Evolutionary conservation across 2,888 invertebrate species (phyloP), one percentile per base, ranked within the genome.

Genomic region (Acleris emargana): DNA sequence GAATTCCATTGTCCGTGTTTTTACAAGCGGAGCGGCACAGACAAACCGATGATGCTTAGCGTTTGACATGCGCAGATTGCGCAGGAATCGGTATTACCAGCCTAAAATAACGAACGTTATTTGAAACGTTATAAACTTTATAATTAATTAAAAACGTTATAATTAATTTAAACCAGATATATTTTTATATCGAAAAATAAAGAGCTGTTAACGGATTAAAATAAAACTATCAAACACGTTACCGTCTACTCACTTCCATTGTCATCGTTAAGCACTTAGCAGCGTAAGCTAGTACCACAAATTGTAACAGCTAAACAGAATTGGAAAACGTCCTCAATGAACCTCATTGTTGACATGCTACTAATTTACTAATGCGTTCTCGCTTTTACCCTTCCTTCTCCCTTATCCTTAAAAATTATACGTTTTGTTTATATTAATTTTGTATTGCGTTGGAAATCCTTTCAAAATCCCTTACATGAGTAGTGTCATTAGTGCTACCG

Each of bases 401-500:
- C 88, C 71, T 67, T 81, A 76, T 82, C 81, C 87, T 78, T 79
- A 76, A 80, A 77, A 78, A 79, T 71, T 80, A 79, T 76, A 78
- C 77, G 75, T 68, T 76, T 78, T 75, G 72, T 75, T 78, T 74
- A 74, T 82, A 80, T 83, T 87, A 79, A 83, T 84, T 82, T 83
- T 82, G 78, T 78, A 76, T 86, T 87, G 74, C 83, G 88, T 93
- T 89, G 17, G 32, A 80, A 84, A 86, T 90, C 82, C 89, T 81
- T 76, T 72, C 76, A 72, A 79, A 80, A 83, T 76, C 77, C 87
- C 82, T 86, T 85, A 86, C 81, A 87, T 84, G 82, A 83, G 87
- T 93, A 95, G 95, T 95, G 87, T 94, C 94, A 86, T 94, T 95
- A 93, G 95, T 95, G 87, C 94, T 97, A 94, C 97, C 96, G 89